Conservation (phyloP, 2,113 vertebrate species). For the Rhinopithecus roxellana region DNA sequence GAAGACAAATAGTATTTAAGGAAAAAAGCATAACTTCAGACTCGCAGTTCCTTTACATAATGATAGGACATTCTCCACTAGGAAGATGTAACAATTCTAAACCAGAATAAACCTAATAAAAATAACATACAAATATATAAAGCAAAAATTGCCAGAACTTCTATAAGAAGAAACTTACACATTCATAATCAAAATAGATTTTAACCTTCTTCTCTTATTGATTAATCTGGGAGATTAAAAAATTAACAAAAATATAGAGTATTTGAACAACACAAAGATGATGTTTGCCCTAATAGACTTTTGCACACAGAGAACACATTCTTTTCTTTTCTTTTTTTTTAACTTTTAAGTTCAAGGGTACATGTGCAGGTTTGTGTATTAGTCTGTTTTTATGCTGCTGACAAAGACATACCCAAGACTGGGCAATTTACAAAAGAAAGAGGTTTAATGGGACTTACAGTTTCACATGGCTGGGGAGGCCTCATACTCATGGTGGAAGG, state of each 20-base stretch:
- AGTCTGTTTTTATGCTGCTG: too few species aligned
- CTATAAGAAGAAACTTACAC: not conserved
- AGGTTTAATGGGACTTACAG: too few species aligned
- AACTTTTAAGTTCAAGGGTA: too few species aligned
- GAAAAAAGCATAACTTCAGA: not conserved
- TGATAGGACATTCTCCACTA: not conserved
- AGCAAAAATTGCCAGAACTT: not conserved
- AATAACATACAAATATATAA: not conserved
- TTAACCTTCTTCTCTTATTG: not conserved
- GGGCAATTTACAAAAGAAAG: too few species aligned
- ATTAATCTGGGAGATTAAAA: not conserved
- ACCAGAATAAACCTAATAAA: not conserved
- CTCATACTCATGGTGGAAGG: too few species aligned
- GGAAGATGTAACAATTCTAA: constrained; percentile 8
- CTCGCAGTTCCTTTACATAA: not conserved
- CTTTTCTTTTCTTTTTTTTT: not conserved
- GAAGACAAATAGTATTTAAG: not conserved
- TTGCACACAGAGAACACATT: not conserved
- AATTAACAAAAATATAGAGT: not conserved
- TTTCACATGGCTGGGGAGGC: too few species aligned
- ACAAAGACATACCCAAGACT: too few species aligned
- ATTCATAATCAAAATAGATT: not conserved
- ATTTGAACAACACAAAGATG: not conserved
- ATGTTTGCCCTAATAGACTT: not conserved
- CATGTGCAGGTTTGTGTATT: too few species aligned